Conservation (phyloP, 2,797 vertebrate species). For the Kryptolebias ocellatus region DNA sequence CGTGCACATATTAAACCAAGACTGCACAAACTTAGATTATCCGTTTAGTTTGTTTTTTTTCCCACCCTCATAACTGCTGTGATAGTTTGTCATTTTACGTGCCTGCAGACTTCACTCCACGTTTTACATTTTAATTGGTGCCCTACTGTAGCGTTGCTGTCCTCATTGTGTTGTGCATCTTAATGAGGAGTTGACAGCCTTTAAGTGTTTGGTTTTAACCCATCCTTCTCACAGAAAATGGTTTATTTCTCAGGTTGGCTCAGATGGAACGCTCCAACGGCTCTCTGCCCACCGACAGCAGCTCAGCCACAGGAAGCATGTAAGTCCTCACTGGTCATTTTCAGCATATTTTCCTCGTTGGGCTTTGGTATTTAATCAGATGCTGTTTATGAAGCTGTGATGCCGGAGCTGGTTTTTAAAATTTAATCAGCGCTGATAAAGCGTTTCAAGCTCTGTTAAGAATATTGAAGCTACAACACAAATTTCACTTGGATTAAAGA, state of each 20-base stretch:
- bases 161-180: slow-evolving; percentile 31
- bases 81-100: slow-evolving; percentile 23
- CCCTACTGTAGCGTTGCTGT: slow-evolving; percentile 12
- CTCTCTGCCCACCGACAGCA: slow-evolving; percentile 94
- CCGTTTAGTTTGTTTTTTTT: not conserved
- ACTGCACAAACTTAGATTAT: slow-evolving; percentile 1
- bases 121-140: slow-evolving; percentile 30
- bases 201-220: slow-evolving; percentile 16
- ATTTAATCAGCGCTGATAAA: not conserved
- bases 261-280: slow-evolving; percentile 97
- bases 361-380: not conserved
- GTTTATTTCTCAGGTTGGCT: slow-evolving; percentile 84
- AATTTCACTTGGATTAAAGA: not conserved
- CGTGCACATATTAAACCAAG: not conserved
- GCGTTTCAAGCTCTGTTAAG: not conserved
- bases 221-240: slow-evolving; percentile 16
- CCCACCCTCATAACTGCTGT: not conserved
- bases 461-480: not conserved
- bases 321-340: slow-evolving; percentile 75
- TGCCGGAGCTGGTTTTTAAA: too few species aligned
- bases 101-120: slow-evolving; percentile 7
- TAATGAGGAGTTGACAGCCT: slow-evolving; percentile 27
- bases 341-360: not conserved
- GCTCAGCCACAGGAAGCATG: slow-evolving; percentile 96
- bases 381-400: not conserved